Evolutionary conservation across 2,113 vertebrate species (phyloP).

Genomic region (Colaptes auratus): DNA sequence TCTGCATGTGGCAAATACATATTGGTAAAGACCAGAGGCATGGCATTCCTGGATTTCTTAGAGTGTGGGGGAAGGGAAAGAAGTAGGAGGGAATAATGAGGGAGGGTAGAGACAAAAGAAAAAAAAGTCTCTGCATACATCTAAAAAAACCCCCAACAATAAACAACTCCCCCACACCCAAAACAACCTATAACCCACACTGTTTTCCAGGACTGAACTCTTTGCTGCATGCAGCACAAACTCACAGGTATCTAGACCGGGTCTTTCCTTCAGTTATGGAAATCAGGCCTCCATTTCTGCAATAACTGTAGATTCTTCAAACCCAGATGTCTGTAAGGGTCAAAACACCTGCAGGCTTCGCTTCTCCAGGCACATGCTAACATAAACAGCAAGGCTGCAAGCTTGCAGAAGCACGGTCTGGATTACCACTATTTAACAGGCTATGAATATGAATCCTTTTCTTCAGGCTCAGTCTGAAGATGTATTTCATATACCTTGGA

Average conservation of each 20-base stretch:
- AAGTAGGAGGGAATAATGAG: neutral
- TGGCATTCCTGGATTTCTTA: constrained; percentile 41
- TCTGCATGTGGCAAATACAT: constrained; percentile 26
- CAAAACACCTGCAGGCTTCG: neutral
- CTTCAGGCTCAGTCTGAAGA: neutral
- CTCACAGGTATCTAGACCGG: neutral
- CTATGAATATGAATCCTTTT: neutral
- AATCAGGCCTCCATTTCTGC: neutral
- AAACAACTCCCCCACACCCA: neutral
- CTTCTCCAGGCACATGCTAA: neutral
- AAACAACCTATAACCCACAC: neutral
- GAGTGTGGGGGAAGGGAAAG: constrained; percentile 3
- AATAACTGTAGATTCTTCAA: neutral
- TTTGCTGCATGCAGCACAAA: neutral
- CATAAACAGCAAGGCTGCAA: rapidly evolving
- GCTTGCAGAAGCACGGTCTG: neutral
- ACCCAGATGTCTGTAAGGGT: neutral
- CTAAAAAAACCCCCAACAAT: neutral
- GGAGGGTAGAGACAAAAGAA: neutral
- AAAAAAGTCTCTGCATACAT: neutral
- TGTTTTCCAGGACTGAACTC: neutral
- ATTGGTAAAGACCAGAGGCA: constrained; percentile 35
- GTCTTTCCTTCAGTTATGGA: neutral
- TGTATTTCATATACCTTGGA: neutral
- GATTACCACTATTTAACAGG: neutral